phyloP scores from a whole-genome alignment of 2,888 invertebrate species.

The Plusia festucae region DNA sequence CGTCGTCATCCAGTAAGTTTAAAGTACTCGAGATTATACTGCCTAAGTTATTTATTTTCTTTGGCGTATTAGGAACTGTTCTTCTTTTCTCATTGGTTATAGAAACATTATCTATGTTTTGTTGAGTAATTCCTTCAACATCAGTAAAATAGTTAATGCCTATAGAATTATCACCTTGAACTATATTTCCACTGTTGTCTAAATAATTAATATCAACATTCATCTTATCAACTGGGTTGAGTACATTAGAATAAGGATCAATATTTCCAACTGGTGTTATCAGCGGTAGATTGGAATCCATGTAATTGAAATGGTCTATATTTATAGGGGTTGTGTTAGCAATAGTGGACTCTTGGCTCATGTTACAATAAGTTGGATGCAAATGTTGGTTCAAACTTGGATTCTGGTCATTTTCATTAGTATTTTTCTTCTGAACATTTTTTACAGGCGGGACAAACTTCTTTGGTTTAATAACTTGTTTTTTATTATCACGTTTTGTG shows the following conservation, averaged over 20 bases:
- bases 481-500: conserved; percentile 22
- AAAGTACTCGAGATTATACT: conserved; percentile 72
- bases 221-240: conserved; percentile 1
- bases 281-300: neutral
- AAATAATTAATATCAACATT: conserved; percentile 7
- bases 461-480: conserved; percentile 56
- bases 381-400: neutral
- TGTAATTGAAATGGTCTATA: neutral
- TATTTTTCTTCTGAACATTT: conserved; percentile 18
- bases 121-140: neutral
- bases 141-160: neutral
- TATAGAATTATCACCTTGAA: neutral
- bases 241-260: neutral
- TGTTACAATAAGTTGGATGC: neutral
- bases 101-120: neutral
- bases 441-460: conserved; percentile 73
- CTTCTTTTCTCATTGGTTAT: neutral
- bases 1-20: conserved; percentile 72
- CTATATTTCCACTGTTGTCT: neutral
- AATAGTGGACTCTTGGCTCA: neutral
- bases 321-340: neutral
- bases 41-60: conserved; percentile 51
- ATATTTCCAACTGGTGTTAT: neutral
- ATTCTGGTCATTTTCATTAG: neutral
- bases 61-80: conserved; percentile 15